Evolutionary conservation across 2,113 vertebrate species (phyloP).

Genomic region (Shinisaurus crocodilurus): DNA sequence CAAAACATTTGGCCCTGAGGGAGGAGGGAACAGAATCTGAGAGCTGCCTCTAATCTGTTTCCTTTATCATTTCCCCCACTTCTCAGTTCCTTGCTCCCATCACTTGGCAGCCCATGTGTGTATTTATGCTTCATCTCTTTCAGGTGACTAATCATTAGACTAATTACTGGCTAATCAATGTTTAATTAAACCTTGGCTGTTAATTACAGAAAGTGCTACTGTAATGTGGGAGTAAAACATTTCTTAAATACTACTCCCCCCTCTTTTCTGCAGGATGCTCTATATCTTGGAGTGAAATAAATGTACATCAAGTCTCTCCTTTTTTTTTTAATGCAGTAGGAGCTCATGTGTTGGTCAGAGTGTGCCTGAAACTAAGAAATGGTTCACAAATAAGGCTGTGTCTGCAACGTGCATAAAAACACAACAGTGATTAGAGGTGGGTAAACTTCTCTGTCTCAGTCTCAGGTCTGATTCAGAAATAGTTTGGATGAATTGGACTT

Average conservation of each 20-base stretch:
- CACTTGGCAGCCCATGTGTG: constrained; percentile 67
- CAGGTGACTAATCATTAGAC: constrained; percentile 87
- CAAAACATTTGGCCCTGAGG: constrained; percentile 73
- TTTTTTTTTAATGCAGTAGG: background rate
- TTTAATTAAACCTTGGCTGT: constrained; percentile 91
- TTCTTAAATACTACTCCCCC: constrained; percentile 29
- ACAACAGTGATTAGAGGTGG: background rate
- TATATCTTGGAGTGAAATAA: background rate
- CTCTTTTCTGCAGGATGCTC: constrained; percentile 35
- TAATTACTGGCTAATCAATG: constrained; percentile 93
- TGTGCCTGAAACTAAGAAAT: fast-evolving
- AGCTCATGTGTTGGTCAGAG: fast-evolving
- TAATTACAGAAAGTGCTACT: constrained; percentile 83
- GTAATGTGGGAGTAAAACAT: constrained; percentile 66
- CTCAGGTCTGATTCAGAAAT: background rate
- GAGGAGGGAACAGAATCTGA: constrained; percentile 72
- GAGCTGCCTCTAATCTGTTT: constrained; percentile 74
- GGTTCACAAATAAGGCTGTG: background rate
- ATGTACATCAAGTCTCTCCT: background rate
- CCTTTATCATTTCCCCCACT: constrained; percentile 44
- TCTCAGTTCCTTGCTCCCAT: constrained; percentile 39
- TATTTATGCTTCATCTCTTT: constrained; percentile 77
- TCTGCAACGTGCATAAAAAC: background rate
- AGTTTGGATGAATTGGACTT: background rate
- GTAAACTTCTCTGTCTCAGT: background rate